Percentiles rank a stretch among this genome's conserved stretches.
Conservation (phyloP, 2,113 vertebrate species). For the Pycnonotus jocosus region DNA sequence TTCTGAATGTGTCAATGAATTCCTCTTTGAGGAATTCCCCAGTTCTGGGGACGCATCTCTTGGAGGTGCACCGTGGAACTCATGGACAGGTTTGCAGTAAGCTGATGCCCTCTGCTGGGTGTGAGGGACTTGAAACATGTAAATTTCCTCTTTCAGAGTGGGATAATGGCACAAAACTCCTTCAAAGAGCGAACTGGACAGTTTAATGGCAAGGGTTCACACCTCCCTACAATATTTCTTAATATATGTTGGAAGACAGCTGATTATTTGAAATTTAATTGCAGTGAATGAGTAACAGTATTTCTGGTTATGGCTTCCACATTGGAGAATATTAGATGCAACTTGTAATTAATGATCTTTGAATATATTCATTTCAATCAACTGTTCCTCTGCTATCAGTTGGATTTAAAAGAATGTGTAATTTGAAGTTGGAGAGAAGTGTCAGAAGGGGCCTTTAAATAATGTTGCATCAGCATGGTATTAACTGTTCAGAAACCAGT, state of each 20-base stretch:
- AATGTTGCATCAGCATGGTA: background rate
- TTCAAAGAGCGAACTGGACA: background rate
- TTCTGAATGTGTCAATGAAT: background rate
- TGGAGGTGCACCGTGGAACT: accelerated
- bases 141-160: background rate
- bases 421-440: background rate
- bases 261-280: background rate
- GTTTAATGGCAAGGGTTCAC: background rate
- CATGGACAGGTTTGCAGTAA: background rate
- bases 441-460: background rate
- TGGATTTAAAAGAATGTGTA: background rate
- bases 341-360: background rate
- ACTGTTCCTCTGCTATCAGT: background rate
- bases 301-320: background rate
- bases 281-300: background rate
- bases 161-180: background rate
- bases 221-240: background rate
- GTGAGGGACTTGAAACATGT: accelerated
- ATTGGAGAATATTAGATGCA: background rate
- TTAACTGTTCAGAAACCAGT: background rate
- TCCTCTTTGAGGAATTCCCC: background rate
- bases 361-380: background rate
- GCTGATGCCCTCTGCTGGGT: slow-evolving; percentile 68
- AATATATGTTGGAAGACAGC: background rate
- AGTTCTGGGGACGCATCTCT: accelerated